These are phyloP conservation scores for Elymnias hypermnestra DNA, from an alignment of 1,140 invertebrate species.

Conservation along the genomic window DNA sequence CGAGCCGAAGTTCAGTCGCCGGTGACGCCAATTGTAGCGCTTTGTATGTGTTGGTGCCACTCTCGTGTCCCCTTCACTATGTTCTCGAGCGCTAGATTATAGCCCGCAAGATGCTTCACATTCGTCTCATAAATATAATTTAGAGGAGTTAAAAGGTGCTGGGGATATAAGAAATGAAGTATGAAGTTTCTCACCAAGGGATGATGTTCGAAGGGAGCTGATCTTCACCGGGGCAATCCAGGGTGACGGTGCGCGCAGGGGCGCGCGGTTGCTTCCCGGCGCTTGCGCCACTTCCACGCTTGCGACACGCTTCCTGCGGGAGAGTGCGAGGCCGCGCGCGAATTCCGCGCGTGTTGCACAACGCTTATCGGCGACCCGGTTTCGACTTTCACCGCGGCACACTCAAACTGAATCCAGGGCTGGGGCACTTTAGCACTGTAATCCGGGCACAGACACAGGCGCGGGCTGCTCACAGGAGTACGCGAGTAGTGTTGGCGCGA, in stretches of 20 bases:
- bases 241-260: slow-evolving; percentile 45
- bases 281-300: slow-evolving; percentile 66
- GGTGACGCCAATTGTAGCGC: slow-evolving; percentile 51
- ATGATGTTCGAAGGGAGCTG: slow-evolving; percentile 35
- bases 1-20: slow-evolving; percentile 57
- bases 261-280: slow-evolving; percentile 53
- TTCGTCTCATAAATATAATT: slow-evolving; percentile 11
- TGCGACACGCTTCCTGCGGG: slow-evolving; percentile 69
- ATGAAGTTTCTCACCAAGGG: slow-evolving; percentile 52
- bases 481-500: slow-evolving; percentile 49
- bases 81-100: slow-evolving; percentile 36
- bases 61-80: slow-evolving; percentile 56
- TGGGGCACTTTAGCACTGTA: slow-evolving; percentile 64
- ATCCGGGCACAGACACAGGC: slow-evolving; percentile 56
- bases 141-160: too few species aligned
- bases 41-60: slow-evolving; percentile 42
- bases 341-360: slow-evolving; percentile 61
- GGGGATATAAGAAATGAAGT: too few species aligned
- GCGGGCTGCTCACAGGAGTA: slow-evolving; percentile 35
- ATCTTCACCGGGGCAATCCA: slow-evolving; percentile 40
- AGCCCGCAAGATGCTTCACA: slow-evolving; percentile 24
- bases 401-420: slow-evolving; percentile 57
- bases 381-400: slow-evolving; percentile 53
- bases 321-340: slow-evolving; percentile 61
- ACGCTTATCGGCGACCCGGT: slow-evolving; percentile 61